Evolutionary conservation across 53 echinoderm and acorn worm species (phyloP).

Genomic region (Astropecten irregularis): DNA sequence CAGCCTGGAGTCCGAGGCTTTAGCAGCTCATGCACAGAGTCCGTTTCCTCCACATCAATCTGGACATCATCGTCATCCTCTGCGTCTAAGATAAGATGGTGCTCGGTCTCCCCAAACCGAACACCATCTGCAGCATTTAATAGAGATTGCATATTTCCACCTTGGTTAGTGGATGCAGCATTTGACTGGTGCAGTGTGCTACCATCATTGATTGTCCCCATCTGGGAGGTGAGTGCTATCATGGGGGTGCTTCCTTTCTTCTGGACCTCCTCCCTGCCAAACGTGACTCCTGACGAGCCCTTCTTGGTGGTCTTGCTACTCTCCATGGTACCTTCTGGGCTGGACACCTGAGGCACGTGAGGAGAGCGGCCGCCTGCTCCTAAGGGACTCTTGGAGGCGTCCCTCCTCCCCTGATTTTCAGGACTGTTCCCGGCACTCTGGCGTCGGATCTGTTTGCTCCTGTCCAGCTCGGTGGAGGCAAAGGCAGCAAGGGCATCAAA

Average conservation of each 20-base stretch:
- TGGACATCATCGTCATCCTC: conserved; percentile 43
- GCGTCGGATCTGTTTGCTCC: conserved; percentile 78
- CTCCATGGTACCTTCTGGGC: not conserved
- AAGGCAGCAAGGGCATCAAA: conserved; percentile 96
- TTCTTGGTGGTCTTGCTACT: not conserved
- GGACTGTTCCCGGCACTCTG: conserved; percentile 83
- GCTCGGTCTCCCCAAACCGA: conserved; percentile 39
- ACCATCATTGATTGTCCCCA: not conserved
- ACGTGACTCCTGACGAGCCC: not conserved
- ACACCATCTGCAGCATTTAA: conserved; percentile 56
- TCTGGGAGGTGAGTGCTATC: not conserved
- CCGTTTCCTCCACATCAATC: conserved; percentile 57
- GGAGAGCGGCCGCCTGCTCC: conserved; percentile 40
- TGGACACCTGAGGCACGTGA: not conserved
- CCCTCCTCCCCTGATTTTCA: conserved; percentile 45
- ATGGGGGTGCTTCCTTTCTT: conserved; percentile 22
- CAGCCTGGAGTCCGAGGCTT: conserved; percentile 83
- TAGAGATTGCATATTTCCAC: conserved; percentile 48
- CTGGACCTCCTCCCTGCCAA: not conserved
- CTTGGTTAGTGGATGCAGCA: conserved; percentile 30
- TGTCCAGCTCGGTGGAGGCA: conserved; percentile 85
- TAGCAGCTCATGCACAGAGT: conserved; percentile 70
- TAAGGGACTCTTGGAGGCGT: conserved; percentile 37
- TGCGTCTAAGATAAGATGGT: conserved; percentile 18
- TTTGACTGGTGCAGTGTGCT: not conserved